A percentile compares a stretch with the other conserved stretches of the same genome.
These are phyloP conservation scores for Amaurobius ferox DNA, from an alignment of 2,888 invertebrate genomes.

Conservation along the genomic window DNA sequence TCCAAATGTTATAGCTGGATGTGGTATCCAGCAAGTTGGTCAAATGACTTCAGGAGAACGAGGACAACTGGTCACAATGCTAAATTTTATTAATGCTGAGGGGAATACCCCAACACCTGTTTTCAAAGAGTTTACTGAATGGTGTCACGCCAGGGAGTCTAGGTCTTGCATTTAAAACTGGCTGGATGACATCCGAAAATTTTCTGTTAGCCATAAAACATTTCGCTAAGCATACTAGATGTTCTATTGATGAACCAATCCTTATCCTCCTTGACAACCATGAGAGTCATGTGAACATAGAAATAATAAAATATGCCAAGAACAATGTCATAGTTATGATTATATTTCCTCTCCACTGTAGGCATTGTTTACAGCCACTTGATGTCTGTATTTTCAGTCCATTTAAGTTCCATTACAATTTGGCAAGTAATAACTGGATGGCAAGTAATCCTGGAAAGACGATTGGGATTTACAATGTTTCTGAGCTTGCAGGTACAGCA, in stretches of 20 bases:
- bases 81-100: slow-evolving; percentile 74
- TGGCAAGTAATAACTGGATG: not conserved
- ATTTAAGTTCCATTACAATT: slow-evolving; percentile 12
- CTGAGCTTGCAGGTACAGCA: not conserved
- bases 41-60: not conserved
- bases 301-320: slow-evolving; percentile 75
- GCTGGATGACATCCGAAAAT: not conserved
- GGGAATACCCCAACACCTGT: slow-evolving; percentile 74
- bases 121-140: no score
- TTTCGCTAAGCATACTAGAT: not conserved
- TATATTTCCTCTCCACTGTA: slow-evolving; percentile 77
- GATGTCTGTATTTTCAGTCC: slow-evolving; percentile 5
- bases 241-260: slow-evolving; percentile 44
- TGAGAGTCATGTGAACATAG: slow-evolving; percentile 74
- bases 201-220: slow-evolving; percentile 1
- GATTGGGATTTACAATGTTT: slow-evolving; percentile 18
- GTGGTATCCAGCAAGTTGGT: slow-evolving; percentile 1
- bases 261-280: slow-evolving; percentile 76
- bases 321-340: slow-evolving; percentile 77
- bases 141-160: no score
- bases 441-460: slow-evolving; percentile 18
- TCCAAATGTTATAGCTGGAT: not conserved
- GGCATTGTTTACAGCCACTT: slow-evolving; percentile 78
- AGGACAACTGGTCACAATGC: slow-evolving; percentile 74
- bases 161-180: no score